Evolutionary conservation across 2,113 vertebrate species (phyloP).

Genomic region (Burhinus bistriatus): DNA sequence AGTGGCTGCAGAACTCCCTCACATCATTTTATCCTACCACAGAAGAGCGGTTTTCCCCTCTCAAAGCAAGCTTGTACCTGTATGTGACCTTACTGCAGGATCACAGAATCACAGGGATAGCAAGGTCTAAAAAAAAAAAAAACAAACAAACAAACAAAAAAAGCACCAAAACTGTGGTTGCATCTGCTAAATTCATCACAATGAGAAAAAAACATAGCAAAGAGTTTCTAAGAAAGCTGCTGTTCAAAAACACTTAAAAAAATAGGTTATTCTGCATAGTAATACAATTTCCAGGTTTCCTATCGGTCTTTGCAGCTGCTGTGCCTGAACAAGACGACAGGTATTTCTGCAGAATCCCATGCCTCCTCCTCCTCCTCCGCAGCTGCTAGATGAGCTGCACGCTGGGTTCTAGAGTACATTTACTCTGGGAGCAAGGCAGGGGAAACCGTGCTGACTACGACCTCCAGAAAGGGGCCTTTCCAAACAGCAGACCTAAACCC

Average conservation of each 20-base stretch:
- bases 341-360: not conserved
- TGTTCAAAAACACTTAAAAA: not conserved
- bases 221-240: not conserved
- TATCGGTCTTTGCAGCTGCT: not conserved
- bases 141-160: not conserved
- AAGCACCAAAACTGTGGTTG: too few species aligned
- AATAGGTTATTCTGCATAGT: not conserved
- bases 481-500: not conserved
- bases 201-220: not conserved
- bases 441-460: not conserved
- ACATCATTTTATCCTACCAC: too few species aligned
- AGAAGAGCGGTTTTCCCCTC: not conserved
- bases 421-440: not conserved
- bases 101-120: too few species aligned
- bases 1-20: not conserved
- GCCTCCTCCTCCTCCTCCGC: fast-evolving
- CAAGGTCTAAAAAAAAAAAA: not conserved
- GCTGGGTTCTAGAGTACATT: not conserved
- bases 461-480: not conserved
- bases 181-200: not conserved
- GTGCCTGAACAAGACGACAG: not conserved
- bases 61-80: not conserved
- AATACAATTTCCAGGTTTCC: not conserved
- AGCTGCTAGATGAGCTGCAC: not conserved
- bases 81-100: not conserved